These are phyloP conservation scores for Castor canadensis DNA, from an alignment of 2,113 vertebrate species.

Conservation along the genomic window DNA sequence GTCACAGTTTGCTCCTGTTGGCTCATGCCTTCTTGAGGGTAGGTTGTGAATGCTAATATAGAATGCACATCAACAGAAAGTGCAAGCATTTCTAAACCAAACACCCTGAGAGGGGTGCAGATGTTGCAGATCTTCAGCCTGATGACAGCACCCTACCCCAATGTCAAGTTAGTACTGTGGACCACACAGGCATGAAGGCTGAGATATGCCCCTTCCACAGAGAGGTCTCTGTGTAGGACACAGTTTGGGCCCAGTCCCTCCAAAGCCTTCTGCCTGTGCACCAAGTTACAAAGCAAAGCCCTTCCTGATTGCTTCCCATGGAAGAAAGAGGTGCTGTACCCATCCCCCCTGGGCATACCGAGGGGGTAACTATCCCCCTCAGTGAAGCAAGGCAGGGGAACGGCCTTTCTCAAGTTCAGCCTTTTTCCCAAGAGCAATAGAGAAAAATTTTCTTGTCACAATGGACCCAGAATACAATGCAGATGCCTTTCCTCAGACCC, in stretches of 20 bases:
- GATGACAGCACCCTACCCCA: not conserved
- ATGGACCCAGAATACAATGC: not conserved
- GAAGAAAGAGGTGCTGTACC: not conserved
- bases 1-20: conserved; percentile 18
- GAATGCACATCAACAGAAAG: not conserved
- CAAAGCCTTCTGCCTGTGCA: not conserved
- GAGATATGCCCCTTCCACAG: not conserved
- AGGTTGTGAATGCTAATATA: not conserved
- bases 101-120: not conserved
- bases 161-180: not conserved
- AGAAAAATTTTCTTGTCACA: not conserved
- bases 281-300: not conserved
- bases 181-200: not conserved
- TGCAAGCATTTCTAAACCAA: not conserved
- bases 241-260: not conserved
- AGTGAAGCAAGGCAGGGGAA: not conserved
- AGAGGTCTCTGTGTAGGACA: not conserved
- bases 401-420: not conserved
- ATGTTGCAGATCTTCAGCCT: not conserved
- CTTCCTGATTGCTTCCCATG: not conserved
- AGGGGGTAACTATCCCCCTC: not conserved
- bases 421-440: not conserved
- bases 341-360: not conserved
- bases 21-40: not conserved
- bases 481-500: not conserved